A percentile compares a stretch with the other conserved stretches of the same genome.
phyloP scores from a whole-genome alignment of 64 coral and sea anemone species.

The Stichodactyla helianthus region DNA sequence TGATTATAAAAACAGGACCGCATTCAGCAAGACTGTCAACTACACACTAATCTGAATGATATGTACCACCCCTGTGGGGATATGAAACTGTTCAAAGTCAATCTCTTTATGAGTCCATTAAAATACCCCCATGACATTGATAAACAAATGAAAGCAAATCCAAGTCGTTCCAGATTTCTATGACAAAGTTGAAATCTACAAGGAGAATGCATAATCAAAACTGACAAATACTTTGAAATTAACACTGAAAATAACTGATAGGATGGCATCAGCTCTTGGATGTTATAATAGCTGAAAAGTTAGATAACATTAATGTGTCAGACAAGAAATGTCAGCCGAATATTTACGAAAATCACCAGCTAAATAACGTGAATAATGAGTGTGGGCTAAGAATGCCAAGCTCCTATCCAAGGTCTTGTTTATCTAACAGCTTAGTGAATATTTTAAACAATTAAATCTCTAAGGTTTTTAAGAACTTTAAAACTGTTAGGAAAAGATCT shows the following conservation, averaged over 20 bases:
- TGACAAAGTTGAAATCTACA: not conserved
- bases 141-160: not conserved
- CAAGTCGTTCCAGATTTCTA: not conserved
- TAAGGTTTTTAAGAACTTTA: not conserved
- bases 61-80: not conserved
- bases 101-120: not conserved
- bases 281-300: not conserved
- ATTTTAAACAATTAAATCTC: slow-evolving; percentile 5
- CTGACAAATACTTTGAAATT: not conserved
- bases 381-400: not conserved
- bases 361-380: not conserved
- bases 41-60: not conserved
- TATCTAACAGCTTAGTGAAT: slow-evolving; percentile 2
- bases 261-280: not conserved
- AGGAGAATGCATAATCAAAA: not conserved
- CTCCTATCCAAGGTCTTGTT: not conserved
- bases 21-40: not conserved
- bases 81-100: not conserved
- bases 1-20: not conserved
- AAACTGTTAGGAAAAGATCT: not conserved
- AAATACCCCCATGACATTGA: not conserved
- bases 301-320: not conserved
- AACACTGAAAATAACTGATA: not conserved
- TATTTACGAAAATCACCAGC: not conserved
- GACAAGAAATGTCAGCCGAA: not conserved